Percentiles rank a stretch among this genome's conserved stretches.
phyloP scores from a whole-genome alignment of 2,113 vertebrate species.

The Machaerirhynchus nigripectus region DNA sequence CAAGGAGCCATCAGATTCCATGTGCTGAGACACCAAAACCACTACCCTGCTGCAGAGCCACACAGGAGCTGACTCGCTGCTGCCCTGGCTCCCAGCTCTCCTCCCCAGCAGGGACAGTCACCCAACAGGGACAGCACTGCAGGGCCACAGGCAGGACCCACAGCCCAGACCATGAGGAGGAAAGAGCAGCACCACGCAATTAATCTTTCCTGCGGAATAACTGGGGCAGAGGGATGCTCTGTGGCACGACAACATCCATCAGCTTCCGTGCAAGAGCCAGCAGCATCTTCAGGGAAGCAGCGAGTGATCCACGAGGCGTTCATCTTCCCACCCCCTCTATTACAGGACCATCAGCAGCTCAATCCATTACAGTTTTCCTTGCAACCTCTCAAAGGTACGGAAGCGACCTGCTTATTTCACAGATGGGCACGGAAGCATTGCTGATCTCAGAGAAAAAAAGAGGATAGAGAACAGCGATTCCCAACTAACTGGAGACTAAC shows the following conservation, averaged over 20 bases:
- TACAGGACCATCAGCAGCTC: neutral
- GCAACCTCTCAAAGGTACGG: neutral
- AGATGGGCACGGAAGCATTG: neutral
- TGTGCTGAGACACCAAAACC: neutral
- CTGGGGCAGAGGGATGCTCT: neutral
- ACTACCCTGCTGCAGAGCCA: neutral
- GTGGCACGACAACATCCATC: neutral
- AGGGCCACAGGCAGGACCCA: neutral
- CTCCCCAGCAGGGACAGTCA: neutral
- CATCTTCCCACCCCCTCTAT: neutral
- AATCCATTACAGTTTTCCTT: neutral
- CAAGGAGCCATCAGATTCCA: neutral
- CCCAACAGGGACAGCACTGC: neutral
- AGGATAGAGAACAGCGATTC: rapidly evolving
- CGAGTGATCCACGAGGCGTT: rapidly evolving
- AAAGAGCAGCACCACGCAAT: rapidly evolving
- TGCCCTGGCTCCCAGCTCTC: neutral
- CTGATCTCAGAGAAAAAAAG: neutral
- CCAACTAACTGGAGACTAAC: neutral
- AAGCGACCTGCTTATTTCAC: neutral
- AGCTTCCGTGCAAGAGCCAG: neutral
- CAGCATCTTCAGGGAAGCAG: neutral
- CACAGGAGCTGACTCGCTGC: neutral
- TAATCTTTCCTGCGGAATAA: neutral
- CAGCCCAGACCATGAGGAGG: neutral